These are phyloP conservation scores for Actinopyga echinites DNA, from an alignment of 53 echinoderm and acorn worm species.

Conservation along the genomic window DNA sequence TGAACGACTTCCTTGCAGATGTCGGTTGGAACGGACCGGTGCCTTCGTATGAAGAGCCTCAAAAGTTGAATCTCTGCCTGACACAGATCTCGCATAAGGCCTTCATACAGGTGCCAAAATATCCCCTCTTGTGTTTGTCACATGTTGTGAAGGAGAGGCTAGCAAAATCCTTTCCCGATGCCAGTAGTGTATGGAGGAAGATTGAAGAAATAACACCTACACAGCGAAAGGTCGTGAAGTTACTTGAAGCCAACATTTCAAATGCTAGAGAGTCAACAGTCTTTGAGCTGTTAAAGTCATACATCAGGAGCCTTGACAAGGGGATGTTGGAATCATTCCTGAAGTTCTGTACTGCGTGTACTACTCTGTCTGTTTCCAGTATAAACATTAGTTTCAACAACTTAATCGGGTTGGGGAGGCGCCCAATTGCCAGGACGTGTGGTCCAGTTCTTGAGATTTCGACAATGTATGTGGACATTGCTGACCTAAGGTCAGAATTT, in stretches of 20 bases:
- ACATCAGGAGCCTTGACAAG: not conserved
- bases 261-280: not conserved
- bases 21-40: not conserved
- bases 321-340: not conserved
- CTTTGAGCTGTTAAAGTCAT: not conserved
- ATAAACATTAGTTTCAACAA: not conserved
- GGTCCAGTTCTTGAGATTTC: not conserved
- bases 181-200: not conserved
- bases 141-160: not conserved
- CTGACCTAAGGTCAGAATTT: not conserved
- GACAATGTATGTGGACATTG: not conserved
- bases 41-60: not conserved
- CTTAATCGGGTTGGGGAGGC: not conserved
- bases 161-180: not conserved
- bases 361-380: not conserved
- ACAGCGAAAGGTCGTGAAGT: not conserved
- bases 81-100: not conserved
- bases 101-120: not conserved
- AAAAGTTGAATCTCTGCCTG: not conserved
- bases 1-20: not conserved
- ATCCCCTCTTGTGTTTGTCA: not conserved
- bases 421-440: not conserved
- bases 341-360: not conserved
- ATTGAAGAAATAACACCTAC: not conserved
- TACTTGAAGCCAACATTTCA: not conserved